A percentile compares a stretch with the other conserved stretches of the same genome.
Evolutionary conservation across 2,113 vertebrate genomes (phyloP).

Genomic region (Rattus rattus): DNA sequence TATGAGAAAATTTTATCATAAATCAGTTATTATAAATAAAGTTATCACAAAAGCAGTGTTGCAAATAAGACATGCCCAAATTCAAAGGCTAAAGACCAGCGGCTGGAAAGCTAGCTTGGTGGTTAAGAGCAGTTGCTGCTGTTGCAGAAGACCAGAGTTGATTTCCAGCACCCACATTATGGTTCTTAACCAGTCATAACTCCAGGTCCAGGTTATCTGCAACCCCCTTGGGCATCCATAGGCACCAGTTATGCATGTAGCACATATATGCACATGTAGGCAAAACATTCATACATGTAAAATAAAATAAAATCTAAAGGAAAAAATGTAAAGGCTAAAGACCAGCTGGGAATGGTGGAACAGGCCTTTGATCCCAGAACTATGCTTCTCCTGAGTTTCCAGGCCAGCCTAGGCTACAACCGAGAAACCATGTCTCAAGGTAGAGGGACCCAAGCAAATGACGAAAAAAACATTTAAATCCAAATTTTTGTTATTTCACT

Average conservation of each 20-base stretch:
- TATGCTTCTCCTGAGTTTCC: neutral
- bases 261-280: neutral
- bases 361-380: neutral
- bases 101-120: neutral
- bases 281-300: neutral
- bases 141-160: neutral
- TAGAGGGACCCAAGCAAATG: neutral
- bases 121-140: too few relatives aligned
- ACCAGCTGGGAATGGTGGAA: neutral
- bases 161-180: neutral
- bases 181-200: neutral
- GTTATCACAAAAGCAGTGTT: neutral
- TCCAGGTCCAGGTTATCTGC: neutral
- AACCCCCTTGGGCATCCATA: neutral
- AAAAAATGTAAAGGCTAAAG: neutral
- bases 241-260: neutral
- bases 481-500: neutral
- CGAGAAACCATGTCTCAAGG: neutral
- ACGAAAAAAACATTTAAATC: neutral
- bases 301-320: neutral
- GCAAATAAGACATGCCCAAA: neutral
- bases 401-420: neutral
- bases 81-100: neutral
- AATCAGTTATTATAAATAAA: constrained; percentile 33
- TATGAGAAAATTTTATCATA: neutral